Conservation (phyloP, 1,140 invertebrate species). For the Trichonephila clavipes region DNA sequence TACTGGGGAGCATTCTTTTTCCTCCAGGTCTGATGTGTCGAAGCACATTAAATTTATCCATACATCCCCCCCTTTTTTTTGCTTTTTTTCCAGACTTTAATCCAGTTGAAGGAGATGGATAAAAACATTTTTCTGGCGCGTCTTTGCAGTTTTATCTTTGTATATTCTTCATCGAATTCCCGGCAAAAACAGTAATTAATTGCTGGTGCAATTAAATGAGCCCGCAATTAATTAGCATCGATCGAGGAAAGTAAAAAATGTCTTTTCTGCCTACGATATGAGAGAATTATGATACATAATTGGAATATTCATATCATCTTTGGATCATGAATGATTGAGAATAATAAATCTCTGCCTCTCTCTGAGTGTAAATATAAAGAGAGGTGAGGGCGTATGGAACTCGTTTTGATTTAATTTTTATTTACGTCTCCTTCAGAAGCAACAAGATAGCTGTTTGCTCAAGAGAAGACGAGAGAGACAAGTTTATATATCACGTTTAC, state of each 20-base stretch:
- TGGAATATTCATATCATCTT: no score
- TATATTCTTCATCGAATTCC: not conserved
- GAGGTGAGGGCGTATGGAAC: no score
- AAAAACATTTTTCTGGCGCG: not conserved
- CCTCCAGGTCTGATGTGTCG: not conserved
- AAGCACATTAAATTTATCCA: not conserved
- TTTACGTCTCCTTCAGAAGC: no score
- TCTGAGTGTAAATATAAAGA: no score
- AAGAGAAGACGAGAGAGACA: no score
- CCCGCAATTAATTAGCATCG: not conserved
- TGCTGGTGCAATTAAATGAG: not conserved
- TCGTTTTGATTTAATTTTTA: no score
- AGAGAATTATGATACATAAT: no score
- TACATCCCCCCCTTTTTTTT: not conserved
- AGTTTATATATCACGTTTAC: no score
- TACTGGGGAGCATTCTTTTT: not conserved
- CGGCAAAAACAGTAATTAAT: slow-evolving; percentile 5
- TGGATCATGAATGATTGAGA: no score
- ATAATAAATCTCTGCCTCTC: no score
- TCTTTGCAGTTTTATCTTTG: not conserved
- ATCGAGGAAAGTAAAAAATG: not conserved
- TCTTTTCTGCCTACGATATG: not conserved
- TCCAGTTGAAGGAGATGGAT: not conserved
- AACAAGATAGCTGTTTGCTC: no score
- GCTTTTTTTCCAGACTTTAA: not conserved